Percentiles rank a stretch among this genome's conserved stretches.
phyloP scores from a whole-genome alignment of 1,140 invertebrate genomes.

The Drosophila sp. region DNA sequence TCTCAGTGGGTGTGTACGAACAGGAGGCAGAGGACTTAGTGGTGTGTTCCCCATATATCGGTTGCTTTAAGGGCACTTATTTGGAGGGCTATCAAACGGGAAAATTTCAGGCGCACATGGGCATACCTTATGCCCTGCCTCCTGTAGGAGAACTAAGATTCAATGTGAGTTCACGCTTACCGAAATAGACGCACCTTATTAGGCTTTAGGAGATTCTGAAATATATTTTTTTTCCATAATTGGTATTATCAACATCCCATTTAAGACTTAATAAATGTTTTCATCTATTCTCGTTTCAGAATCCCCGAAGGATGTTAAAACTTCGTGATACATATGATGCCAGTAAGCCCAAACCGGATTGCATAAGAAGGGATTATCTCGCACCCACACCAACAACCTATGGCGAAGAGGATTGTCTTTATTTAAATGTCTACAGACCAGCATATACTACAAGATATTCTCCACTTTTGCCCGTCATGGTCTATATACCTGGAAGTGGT shows the following conservation, averaged over 20 bases:
- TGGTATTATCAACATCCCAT: too few species aligned
- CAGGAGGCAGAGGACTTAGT: not conserved
- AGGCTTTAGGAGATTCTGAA: too few species aligned
- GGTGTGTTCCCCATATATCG: slow-evolving; percentile 37
- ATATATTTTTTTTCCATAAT: not conserved
- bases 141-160: slow-evolving; percentile 59
- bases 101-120: slow-evolving; percentile 58
- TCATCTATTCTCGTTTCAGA: not conserved
- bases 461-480: slow-evolving; percentile 79
- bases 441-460: slow-evolving; percentile 5
- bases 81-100: slow-evolving; percentile 49
- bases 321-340: slow-evolving; percentile 53
- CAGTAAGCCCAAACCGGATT: slow-evolving; percentile 42
- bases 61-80: slow-evolving; percentile 50
- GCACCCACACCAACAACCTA: slow-evolving; percentile 45
- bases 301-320: slow-evolving; percentile 38
- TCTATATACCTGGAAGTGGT: slow-evolving; percentile 83
- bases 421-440: slow-evolving; percentile 86
- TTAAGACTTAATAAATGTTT: too few species aligned
- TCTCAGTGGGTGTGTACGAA: too few species aligned
- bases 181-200: too few species aligned
- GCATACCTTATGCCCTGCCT: slow-evolving; percentile 67
- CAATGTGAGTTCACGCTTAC: slow-evolving; percentile 38
- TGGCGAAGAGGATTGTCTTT: slow-evolving; percentile 86
- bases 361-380: slow-evolving; percentile 70